phyloP scores from a whole-genome alignment of 2,113 vertebrate genomes.

The Monarcha castaneiventris region DNA sequence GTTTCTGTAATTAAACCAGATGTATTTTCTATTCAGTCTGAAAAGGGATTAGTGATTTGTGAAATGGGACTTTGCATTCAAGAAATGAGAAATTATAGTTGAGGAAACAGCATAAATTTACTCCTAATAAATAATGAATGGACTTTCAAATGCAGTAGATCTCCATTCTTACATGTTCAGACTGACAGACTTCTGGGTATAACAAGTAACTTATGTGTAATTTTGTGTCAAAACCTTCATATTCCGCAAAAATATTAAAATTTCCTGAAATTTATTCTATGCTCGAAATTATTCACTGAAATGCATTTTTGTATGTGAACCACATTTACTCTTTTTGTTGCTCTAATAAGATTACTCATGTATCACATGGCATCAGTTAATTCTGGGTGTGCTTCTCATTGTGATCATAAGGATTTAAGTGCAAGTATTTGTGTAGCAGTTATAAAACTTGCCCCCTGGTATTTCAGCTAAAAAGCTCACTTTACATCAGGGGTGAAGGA shows the following conservation, averaged over 20 bases:
- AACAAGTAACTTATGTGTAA: background rate
- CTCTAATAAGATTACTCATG: constrained; percentile 12
- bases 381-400: constrained; percentile 20
- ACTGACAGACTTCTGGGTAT: background rate
- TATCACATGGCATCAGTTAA: constrained; percentile 19
- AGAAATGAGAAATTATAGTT: constrained; percentile 18
- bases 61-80: background rate
- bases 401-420: background rate
- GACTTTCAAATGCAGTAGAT: background rate
- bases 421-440: background rate
- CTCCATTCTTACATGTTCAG: background rate
- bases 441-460: background rate
- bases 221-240: background rate
- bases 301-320: background rate
- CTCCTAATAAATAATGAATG: background rate
- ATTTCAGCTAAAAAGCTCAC: background rate
- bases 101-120: background rate
- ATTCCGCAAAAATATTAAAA: background rate
- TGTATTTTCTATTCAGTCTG: background rate
- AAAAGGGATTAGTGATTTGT: background rate
- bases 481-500: background rate
- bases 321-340: constrained; percentile 3
- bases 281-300: background rate
- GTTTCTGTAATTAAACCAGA: constrained; percentile 27
- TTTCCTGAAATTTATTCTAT: background rate